Conservation (phyloP, 2,888 invertebrate genomes). For the Cosmopolites sordidus region DNA sequence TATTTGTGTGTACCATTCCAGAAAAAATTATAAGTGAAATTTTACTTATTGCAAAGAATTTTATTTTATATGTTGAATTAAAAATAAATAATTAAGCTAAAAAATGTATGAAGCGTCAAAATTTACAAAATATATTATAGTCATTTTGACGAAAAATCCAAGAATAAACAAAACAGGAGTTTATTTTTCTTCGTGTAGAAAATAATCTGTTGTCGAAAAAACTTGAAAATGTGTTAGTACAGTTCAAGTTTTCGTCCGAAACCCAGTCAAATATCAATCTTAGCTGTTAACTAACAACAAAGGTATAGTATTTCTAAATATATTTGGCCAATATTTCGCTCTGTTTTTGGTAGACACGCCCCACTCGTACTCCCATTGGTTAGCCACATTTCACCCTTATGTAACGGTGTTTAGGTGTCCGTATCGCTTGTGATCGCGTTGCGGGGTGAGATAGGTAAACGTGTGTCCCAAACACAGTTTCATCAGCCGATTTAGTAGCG, state of each 20-base stretch:
- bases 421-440: constrained; percentile 29
- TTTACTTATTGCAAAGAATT: no score
- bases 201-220: no score
- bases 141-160: no score
- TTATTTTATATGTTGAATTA: no score
- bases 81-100: no score
- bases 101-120: no score
- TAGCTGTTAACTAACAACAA: constrained; percentile 34
- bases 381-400: constrained; percentile 32
- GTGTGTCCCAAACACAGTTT: constrained; percentile 25
- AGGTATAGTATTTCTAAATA: constrained; percentile 38
- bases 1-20: no score
- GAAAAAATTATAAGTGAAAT: no score
- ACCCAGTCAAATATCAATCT: constrained; percentile 30
- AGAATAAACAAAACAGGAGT: no score
- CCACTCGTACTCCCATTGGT: constrained; percentile 38
- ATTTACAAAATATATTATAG: no score
- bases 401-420: constrained; percentile 23
- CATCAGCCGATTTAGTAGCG: constrained; percentile 31
- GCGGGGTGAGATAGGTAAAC: constrained; percentile 32
- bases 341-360: constrained; percentile 44
- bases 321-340: constrained; percentile 45
- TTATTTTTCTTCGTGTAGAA: no score
- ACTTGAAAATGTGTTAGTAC: constrained; percentile 6
- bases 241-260: constrained; percentile 15